Evolutionary conservation across 2,888 invertebrate species (phyloP), one percentile per base, ranked within the genome.

Genomic region (Amblyjoppa proteus): DNA sequence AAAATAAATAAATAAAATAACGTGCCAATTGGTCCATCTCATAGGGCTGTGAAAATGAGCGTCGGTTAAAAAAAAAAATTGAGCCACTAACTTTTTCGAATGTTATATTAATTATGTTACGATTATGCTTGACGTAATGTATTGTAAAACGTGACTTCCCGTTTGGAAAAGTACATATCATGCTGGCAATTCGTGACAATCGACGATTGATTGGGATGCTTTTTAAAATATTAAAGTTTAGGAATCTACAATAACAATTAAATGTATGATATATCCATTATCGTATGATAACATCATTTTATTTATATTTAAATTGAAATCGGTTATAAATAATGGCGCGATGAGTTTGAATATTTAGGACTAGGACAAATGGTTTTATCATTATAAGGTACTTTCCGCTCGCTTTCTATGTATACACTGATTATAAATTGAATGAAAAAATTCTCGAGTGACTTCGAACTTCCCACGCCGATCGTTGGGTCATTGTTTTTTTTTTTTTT

Each of bases 281-380:
- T 58, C 13, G 58, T 25, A 58, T 58, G 28, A 58, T 58, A 58
- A 58, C 58, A 58, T 58, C 58, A 58, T 58, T 58, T 58, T 58
- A 28, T 28, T 58, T 25, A 58, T 58, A 25, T 58, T 58, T 58
- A 58, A 58, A 58, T 58, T 58, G 58, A 58, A 58, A 58, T 58
- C 58, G 58, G 28, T 58, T 58, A 58, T 58, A 58, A 58, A 58
- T 58, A 58, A 58, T 58, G 58, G 58, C 45, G 45, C 28, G 58
- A 58, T 58, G 25, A 58, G 58, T 58, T 58, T 58, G 58, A 58
- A 58, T 58, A 58, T 58, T 49, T 58, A 58, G 58, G 58, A 58
- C 58, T 58, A 58, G 58, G 58, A 58, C 58, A 58, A 58, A 58
- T 58, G 58, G 58, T 58, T 58, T 28, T 20, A 20, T 58, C 58